phyloP scores from a whole-genome alignment of 92 coral and sea anemone genomes.

The Montipora capitata region DNA sequence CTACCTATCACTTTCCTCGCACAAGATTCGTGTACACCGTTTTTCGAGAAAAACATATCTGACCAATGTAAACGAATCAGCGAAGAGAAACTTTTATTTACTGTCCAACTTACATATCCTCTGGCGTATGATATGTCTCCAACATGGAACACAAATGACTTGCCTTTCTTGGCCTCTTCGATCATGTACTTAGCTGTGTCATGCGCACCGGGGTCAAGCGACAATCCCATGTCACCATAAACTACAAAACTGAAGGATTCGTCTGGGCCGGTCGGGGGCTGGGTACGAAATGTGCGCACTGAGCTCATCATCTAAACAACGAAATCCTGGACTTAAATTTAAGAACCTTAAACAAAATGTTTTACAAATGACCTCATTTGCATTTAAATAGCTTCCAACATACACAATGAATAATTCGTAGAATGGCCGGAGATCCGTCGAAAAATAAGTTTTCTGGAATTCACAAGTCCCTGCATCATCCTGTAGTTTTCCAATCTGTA shows the following conservation, averaged over 20 bases:
- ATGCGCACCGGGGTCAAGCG: conserved; percentile 71
- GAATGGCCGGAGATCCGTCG: too few relatives aligned
- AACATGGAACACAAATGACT: conserved; percentile 81
- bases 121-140: conserved; percentile 94
- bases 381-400: too few relatives aligned
- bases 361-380: neutral
- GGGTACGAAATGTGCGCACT: conserved; percentile 63
- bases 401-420: too few relatives aligned
- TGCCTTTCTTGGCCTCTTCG: conserved; percentile 80
- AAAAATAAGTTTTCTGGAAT: too few relatives aligned
- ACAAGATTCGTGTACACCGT: too few relatives aligned
- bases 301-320: conserved; percentile 61
- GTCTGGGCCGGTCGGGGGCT: conserved; percentile 86
- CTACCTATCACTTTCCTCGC: too few relatives aligned
- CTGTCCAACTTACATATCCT: conserved; percentile 78
- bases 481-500: too few relatives aligned
- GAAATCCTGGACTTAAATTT: neutral
- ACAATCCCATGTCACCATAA: conserved; percentile 90
- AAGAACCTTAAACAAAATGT: neutral
- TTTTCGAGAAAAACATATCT: too few relatives aligned
- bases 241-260: conserved; percentile 82
- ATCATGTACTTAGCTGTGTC: conserved; percentile 80
- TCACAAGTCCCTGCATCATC: too few relatives aligned
- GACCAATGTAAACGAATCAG: too few relatives aligned
- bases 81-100: neutral